Evolutionary conservation across 2,113 vertebrate genomes (phyloP).

Genomic region (Ameiurus melas): DNA sequence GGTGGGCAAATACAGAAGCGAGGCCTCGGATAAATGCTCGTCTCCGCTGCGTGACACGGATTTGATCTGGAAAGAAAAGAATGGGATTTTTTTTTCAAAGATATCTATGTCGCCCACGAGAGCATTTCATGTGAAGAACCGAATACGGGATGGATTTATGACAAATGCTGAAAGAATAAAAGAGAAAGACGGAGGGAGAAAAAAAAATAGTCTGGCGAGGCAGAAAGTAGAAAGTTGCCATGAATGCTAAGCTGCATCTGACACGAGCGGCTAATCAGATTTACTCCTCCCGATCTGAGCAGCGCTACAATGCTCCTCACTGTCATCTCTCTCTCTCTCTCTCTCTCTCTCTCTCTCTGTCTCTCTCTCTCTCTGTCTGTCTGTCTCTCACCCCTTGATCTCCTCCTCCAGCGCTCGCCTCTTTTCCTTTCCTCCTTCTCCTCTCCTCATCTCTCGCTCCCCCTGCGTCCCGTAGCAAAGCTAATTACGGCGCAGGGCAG

Average conservation of each 20-base stretch:
- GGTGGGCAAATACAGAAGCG: constrained; percentile 50
- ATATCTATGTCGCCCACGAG: not conserved
- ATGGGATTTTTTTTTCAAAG: not conserved
- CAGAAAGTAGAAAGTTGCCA: constrained; percentile 90
- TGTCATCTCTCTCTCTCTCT: constrained; percentile 74
- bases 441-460: constrained; percentile 60
- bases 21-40: constrained; percentile 10
- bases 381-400: constrained; percentile 36
- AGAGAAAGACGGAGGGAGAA: not conserved
- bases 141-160: constrained; percentile 23
- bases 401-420: constrained; percentile 25
- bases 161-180: constrained; percentile 8
- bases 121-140: not conserved
- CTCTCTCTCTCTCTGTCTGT: constrained; percentile 13
- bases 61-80: not conserved
- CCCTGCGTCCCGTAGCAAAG: constrained; percentile 79
- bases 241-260: constrained; percentile 97
- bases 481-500: constrained; percentile 94
- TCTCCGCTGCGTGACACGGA: constrained; percentile 22
- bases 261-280: constrained; percentile 99
- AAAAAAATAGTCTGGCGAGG: constrained; percentile 69
- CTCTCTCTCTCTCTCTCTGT: constrained; percentile 50
- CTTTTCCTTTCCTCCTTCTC: constrained; percentile 36
- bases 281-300: constrained; percentile 92
- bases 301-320: constrained; percentile 94